These are phyloP conservation scores for Drosophila diplacantha DNA, from an alignment of 2,888 invertebrate species.

Conservation along the genomic window DNA sequence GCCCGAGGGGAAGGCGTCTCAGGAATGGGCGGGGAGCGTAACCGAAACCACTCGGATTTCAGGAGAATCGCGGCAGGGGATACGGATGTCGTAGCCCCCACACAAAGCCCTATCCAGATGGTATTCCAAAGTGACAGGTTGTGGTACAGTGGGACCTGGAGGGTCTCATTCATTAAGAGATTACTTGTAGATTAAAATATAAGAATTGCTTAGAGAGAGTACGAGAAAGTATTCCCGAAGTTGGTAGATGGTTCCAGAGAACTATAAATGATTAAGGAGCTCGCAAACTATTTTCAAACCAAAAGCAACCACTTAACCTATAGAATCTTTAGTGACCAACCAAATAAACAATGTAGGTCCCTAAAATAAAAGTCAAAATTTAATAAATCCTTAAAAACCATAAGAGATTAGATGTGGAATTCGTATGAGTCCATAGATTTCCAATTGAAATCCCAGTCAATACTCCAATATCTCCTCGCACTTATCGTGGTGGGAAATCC, in stretches of 20 bases:
- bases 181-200: background rate
- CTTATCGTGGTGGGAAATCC: conserved; percentile 4
- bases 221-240: background rate
- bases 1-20: conserved; percentile 17
- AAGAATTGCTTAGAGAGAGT: background rate
- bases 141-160: background rate
- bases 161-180: no score
- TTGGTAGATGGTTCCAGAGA: background rate
- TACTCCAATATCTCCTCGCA: background rate
- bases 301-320: no score
- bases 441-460: conserved; percentile 1
- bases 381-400: background rate
- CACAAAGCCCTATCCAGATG: conserved; percentile 16
- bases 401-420: no score
- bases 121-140: conserved; percentile 5
- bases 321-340: no score
- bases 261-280: background rate
- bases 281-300: background rate
- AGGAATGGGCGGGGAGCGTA: conserved; percentile 25
- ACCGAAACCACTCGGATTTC: conserved; percentile 60
- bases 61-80: conserved; percentile 44
- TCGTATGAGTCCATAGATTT: background rate
- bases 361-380: background rate
- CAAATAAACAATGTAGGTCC: no score
- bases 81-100: conserved; percentile 32